Evolutionary conservation across 35 echinoderm and acorn worm species (phyloP).

Genomic region (Nesometra sesokonis): DNA sequence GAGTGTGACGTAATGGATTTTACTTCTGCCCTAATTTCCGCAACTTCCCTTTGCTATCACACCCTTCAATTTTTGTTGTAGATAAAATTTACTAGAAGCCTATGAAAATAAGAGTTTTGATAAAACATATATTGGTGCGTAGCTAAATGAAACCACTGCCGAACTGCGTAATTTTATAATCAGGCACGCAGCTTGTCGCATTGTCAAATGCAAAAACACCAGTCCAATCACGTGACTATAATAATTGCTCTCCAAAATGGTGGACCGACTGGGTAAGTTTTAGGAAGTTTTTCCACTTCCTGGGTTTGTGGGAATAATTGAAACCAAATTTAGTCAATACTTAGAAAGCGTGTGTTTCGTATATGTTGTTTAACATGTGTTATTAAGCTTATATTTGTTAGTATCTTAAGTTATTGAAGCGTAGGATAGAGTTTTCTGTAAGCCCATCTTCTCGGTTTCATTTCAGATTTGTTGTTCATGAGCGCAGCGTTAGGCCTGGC

Average conservation of each 20-base stretch:
- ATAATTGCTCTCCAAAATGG: slow-evolving; percentile 19
- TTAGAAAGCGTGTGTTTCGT: neutral
- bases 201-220: no score
- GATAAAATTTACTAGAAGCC: neutral
- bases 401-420: no score
- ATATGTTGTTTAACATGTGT: neutral
- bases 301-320: neutral
- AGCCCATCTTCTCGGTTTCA: no score
- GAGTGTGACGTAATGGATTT: neutral
- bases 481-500: no score
- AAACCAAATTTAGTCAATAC: neutral
- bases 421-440: no score
- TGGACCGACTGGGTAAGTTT: slow-evolving; percentile 71
- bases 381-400: neutral
- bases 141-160: neutral
- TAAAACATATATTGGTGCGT: neutral
- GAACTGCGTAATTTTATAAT: neutral
- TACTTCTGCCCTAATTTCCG: neutral
- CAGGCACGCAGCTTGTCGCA: no score
- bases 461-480: no score
- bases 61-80: neutral
- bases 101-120: neutral
- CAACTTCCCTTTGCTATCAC: neutral
- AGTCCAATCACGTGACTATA: slow-evolving; percentile 6
- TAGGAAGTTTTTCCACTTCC: neutral